These are phyloP conservation scores for Acrocephalus scirpaceus DNA, from an alignment of 2,797 vertebrate species.

Conservation along the genomic window DNA sequence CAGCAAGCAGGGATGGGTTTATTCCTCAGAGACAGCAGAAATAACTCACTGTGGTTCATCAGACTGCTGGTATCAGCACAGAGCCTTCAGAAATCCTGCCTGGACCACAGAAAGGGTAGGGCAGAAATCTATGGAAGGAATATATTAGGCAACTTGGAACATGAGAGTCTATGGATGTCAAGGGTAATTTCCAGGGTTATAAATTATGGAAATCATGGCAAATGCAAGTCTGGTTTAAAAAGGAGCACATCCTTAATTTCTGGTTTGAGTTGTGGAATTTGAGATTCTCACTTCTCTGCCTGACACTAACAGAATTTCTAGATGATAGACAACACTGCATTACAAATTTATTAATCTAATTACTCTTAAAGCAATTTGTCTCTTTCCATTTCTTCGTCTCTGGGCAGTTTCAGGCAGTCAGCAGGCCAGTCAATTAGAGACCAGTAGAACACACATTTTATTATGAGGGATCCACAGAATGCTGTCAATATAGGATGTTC, in stretches of 20 bases:
- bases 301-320: neutral
- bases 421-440: neutral
- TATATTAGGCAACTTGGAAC: conserved; percentile 26
- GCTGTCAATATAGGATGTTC: neutral
- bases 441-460: neutral
- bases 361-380: conserved; percentile 20
- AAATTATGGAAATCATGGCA: conserved; percentile 26
- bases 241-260: conserved; percentile 18
- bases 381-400: neutral
- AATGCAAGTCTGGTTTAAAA: neutral
- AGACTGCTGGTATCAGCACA: conserved; percentile 21
- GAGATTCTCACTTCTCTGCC: neutral
- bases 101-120: conserved; percentile 4
- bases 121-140: conserved; percentile 13
- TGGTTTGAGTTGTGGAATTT: neutral
- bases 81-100: conserved; percentile 9
- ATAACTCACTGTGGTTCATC: neutral
- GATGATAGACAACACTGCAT: neutral
- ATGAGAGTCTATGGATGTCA: conserved; percentile 11
- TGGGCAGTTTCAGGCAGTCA: neutral
- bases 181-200: conserved; percentile 49
- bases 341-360: conserved; percentile 1
- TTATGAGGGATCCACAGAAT: neutral
- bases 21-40: neutral
- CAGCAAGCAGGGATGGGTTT: rapidly evolving